Evolutionary conservation across 1,140 invertebrate species (phyloP), one percentile per base, ranked within the genome.

Genomic region (Oscheius sp.): DNA sequence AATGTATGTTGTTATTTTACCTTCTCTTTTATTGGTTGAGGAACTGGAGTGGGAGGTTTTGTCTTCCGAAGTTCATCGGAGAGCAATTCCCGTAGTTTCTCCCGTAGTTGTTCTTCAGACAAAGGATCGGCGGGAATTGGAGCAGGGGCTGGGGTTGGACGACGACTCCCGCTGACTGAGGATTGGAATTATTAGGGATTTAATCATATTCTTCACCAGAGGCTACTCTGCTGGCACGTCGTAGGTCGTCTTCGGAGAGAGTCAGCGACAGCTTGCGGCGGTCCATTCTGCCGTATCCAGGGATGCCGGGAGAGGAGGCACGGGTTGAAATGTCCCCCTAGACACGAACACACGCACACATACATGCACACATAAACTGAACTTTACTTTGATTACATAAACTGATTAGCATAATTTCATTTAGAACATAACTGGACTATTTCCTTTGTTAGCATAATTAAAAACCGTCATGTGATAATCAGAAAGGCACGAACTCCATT

Each of bases 161-260:
- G 7, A 4, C 23, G 7, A 15, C 49, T 55, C 28, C 49, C 28
- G 23, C 49, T 55, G 49, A 20, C 49, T 55, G 23, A n/a, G 23
- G 23, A 55, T 23, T 7, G 15, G 4, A 13, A 13, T 23, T 55
- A 55, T 4, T 13, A 23, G n/a, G n/a, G n/a, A n/a, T n/a, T 55
- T 23, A 23, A 26, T 26, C 15, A 23, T 55, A 23, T 23, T 55
- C 15, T 26, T 55, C 7, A 13, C 23, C 49, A 7, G 23, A 55
- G 15, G 15, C 7, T 42, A n/a, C n/a, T n/a, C n/a, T 42, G 49
- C 23, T 55, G 23, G 15, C 28, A 15, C 23, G 15, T 55, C 49
- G 49, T 55, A 55, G 23, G 49, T 55, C 49, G 23, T 55, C 49
- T 55, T 55, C 49, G 7, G 49, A 55, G 28, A 55, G 49, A 23